Percentiles rank a stretch among this genome's conserved stretches.
phyloP scores from a whole-genome alignment of 2,888 invertebrate genomes.

The Sepiola atlantica region DNA sequence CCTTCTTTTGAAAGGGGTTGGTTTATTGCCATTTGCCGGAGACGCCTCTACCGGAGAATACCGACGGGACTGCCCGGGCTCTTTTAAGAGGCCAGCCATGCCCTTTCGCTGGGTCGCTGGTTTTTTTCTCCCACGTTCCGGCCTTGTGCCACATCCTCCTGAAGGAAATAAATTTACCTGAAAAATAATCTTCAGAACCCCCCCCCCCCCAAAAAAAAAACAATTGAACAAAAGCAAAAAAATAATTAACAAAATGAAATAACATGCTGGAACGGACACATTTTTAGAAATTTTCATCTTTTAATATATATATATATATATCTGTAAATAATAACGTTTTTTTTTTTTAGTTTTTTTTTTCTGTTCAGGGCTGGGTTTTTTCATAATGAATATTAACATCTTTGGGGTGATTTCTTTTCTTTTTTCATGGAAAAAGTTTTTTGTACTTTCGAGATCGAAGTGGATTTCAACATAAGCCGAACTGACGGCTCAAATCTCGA shows the following conservation, averaged over 20 bases:
- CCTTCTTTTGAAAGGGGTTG: too few species aligned
- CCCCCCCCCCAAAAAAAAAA: too few species aligned
- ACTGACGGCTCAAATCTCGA: neutral
- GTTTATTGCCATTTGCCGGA: too few species aligned
- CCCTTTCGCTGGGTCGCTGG: too few species aligned
- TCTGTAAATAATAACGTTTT: neutral
- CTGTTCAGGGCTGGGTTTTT: neutral
- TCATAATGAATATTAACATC: constrained; percentile 13
- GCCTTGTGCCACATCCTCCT: too few species aligned
- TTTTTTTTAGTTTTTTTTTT: neutral
- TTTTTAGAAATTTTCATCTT: neutral
- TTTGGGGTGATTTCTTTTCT: neutral
- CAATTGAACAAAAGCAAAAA: neutral
- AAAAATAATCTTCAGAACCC: neutral
- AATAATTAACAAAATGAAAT: neutral
- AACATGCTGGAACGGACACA: constrained; percentile 5
- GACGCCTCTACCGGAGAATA: too few species aligned
- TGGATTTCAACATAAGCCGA: neutral
- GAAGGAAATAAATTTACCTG: neutral
- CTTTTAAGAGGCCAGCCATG: too few species aligned
- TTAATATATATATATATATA: neutral
- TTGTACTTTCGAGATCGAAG: neutral
- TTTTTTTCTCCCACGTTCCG: too few species aligned
- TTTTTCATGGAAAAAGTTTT: constrained; percentile 32
- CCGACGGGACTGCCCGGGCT: too few species aligned